Evolutionary conservation across 2,888 invertebrate genomes (phyloP).

Genomic region (Ophioninae sp.): DNA sequence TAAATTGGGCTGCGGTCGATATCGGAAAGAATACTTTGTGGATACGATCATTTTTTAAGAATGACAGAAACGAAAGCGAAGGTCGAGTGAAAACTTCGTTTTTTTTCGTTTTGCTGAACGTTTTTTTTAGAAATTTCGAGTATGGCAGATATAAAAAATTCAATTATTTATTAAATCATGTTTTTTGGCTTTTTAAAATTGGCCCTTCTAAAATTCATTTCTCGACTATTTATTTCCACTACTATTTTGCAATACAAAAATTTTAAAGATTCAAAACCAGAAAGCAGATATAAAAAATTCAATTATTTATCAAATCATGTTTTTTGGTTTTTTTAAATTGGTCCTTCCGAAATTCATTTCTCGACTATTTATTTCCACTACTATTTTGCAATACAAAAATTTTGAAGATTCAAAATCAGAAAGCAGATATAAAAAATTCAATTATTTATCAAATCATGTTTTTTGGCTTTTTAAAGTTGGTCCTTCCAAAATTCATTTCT

Average conservation of each 20-base stretch:
- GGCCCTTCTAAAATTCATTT: no score
- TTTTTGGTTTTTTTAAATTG: no score
- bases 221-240: no score
- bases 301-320: not conserved
- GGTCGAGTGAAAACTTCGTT: not conserved
- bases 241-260: no score
- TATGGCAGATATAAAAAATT: not conserved
- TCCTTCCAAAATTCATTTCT: no score
- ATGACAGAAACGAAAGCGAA: not conserved
- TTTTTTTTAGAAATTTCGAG: not conserved
- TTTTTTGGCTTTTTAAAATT: no score
- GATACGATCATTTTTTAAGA: conserved; percentile 34
- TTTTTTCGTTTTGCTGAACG: not conserved
- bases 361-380: no score
- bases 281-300: not conserved
- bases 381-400: no score
- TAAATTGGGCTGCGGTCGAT: conserved; percentile 56
- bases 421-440: not conserved
- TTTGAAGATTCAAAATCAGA: no score
- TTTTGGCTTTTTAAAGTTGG: no score
- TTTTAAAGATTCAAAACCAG: no score
- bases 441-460: not conserved
- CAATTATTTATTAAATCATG: not conserved
- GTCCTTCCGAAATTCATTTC: no score
- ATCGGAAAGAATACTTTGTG: conserved; percentile 34